Base-by-base conservation (phyloP, 2,888 invertebrate species). In the Drosophila cracens region DNA sequence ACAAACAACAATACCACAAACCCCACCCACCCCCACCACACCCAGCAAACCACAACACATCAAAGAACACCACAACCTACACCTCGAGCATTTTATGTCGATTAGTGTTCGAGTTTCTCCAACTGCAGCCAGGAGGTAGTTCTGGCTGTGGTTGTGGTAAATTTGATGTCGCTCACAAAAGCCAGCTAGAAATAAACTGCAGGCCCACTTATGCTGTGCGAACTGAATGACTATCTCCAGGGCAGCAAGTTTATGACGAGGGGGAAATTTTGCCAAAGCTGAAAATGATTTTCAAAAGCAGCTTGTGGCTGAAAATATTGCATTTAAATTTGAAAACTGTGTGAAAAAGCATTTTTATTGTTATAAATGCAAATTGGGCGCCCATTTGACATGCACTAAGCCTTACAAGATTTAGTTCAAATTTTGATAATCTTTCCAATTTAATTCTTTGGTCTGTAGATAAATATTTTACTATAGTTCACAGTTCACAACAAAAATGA, bases 151-250 rank as follows among this genome's bases (percentile, higher is more conserved):
- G 29, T 59, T 36, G 57, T 74, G 40, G 59, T 82, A 29, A 72
- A 76, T 57, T 72, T 65, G 56, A 46, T 46, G 36, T 10, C n/a
- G 63, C 58, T 54, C 60, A 64, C 70, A 79, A 74, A 70, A 62
- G 51, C 31, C 49, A 34, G 63, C 83, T 71, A 71, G 74, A 89
- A 77, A 80, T 73, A 73, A 68, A 84, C 58, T 71, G 66, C 61
- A 72, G 48, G 40, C 64, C 46, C 53, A 61, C 53, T 29, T 49
- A 1, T 60, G 48, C 16, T 31, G 11, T 33, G 10, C 16, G 5
- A 21, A 54, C 25, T n/a, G 25, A 54, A 38, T 27, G 11, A 11
- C 4, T 11, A 1, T 36, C 25, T 18, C 6, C 11, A 18, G 7
- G 13, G 1, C 4, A 13, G 4, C 16, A 11, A 54, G 11, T n/a